Evolutionary conservation across 2,888 invertebrate species (phyloP).

Genomic region (Caenorhabditis imperialis): DNA sequence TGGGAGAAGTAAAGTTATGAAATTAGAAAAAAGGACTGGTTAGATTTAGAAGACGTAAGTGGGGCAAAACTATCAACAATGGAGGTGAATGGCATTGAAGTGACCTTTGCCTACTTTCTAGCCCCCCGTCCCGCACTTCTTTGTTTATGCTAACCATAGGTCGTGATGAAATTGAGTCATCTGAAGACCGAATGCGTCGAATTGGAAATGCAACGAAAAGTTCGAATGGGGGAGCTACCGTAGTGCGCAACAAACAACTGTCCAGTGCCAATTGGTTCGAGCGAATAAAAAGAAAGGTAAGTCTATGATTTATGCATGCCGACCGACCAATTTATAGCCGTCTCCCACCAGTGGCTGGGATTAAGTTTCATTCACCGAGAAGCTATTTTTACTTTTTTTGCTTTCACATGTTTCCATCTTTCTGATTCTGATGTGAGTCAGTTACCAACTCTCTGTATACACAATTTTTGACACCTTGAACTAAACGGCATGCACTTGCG

Average conservation of each 20-base stretch:
- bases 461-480: no score
- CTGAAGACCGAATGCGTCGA: background rate
- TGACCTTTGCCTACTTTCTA: constrained; percentile 42
- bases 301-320: constrained; percentile 47
- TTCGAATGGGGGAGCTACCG: no score
- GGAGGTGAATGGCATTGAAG: constrained; percentile 33
- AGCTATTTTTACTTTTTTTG: constrained; percentile 34
- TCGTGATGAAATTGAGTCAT: constrained; percentile 7
- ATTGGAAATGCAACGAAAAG: no score
- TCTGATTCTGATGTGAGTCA: no score
- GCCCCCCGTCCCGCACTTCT: constrained; percentile 23
- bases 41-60: background rate
- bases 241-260: no score
- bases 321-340: constrained; percentile 27
- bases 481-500: constrained; percentile 2
- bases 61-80: constrained; percentile 21
- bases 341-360: constrained; percentile 12
- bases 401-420: no score
- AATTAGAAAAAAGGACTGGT: background rate
- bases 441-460: no score
- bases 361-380: constrained; percentile 31
- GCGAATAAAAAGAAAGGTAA: constrained; percentile 5
- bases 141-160: constrained; percentile 37
- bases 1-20: no score
- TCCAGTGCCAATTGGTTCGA: background rate